Evolutionary conservation across 1,140 invertebrate genomes (phyloP), one percentile per base, ranked within the genome.

Genomic region (Eulimnadia texana): DNA sequence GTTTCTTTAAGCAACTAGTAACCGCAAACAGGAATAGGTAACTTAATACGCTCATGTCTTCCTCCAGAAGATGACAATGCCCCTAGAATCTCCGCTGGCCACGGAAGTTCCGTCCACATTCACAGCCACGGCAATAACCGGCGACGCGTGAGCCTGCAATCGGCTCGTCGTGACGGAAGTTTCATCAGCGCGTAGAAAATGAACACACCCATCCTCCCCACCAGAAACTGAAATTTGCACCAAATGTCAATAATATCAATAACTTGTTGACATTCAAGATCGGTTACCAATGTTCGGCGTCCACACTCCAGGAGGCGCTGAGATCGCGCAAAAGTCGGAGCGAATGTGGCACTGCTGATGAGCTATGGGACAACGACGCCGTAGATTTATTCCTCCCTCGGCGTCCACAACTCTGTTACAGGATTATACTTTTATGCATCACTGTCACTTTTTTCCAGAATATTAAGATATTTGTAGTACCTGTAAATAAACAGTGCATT

Each of bases 401-500:
- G 27, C 55, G 29, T 57, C 55, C 13, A 57, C 28, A 33, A 57
- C 22, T n/a, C 55, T 57, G 28, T 29, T 29, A 16, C 10, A 42
- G 16, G 33, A 42, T 42, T 9, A 9, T 42, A 9, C 16, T 42
- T 42, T 6, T 42, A 9, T 42, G 16, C n/a, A n/a, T n/a, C n/a
- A n/a, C n/a, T n/a, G n/a, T n/a, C n/a, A n/a, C n/a, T n/a, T n/a
- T n/a, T n/a, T n/a, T n/a, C n/a, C n/a, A n/a, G n/a, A n/a, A n/a
- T n/a, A n/a, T n/a, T n/a, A n/a, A n/a, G n/a, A n/a, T n/a, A n/a
- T n/a, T n/a, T n/a, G n/a, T n/a, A n/a, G n/a, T 74, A 74, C 82
- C 75, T 72, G 72, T 80, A 81, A 16, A 91, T 73, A 64, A 81
- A 80, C 11, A 91, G 76, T 29, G 81, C 77, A 77, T 90, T 86